Conservation (phyloP, 2,797 vertebrate species). For the Centropyge bicolor region DNA sequence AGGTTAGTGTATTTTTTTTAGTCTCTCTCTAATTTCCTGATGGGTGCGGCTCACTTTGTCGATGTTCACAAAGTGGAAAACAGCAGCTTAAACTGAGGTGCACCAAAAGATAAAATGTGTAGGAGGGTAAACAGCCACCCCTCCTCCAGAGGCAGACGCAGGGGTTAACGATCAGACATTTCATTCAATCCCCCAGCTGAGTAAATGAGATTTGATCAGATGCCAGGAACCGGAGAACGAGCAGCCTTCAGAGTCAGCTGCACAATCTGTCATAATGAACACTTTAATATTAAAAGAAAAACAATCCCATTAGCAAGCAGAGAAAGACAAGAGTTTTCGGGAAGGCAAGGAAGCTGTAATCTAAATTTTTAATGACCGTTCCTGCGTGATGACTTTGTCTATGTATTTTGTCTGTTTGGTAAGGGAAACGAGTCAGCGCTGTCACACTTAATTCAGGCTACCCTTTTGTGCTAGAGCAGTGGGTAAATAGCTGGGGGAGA, state of each 20-base stretch:
- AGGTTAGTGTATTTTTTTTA: background rate
- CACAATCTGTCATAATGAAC: conserved; percentile 74
- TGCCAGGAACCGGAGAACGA: conserved; percentile 62
- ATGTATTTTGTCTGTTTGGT: conserved; percentile 75
- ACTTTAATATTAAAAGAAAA: conserved; percentile 80
- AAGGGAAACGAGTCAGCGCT: conserved; percentile 58
- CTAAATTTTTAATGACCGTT: conserved; percentile 82
- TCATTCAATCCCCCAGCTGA: conserved; percentile 65
- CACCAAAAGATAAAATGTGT: conserved; percentile 50
- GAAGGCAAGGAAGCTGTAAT: conserved; percentile 71
- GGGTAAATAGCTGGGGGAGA: conserved; percentile 76
- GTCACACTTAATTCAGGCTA: conserved; percentile 71
- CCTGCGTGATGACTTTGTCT: conserved; percentile 67
- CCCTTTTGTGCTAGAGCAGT: conserved; percentile 68
- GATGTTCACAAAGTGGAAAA: conserved; percentile 36
- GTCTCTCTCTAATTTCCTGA: background rate
- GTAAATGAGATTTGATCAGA: conserved; percentile 75
- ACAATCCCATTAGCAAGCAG: conserved; percentile 76
- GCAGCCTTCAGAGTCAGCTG: conserved; percentile 58
- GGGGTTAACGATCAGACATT: conserved; percentile 75
- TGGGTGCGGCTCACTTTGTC: background rate
- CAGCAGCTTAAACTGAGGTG: conserved; percentile 45
- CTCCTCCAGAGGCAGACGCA: conserved; percentile 56
- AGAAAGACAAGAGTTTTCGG: conserved; percentile 68
- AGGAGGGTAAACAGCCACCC: conserved; percentile 51